Evolutionary conservation across 2,797 vertebrate species (phyloP).

Genomic region (Capromys pilorides): DNA sequence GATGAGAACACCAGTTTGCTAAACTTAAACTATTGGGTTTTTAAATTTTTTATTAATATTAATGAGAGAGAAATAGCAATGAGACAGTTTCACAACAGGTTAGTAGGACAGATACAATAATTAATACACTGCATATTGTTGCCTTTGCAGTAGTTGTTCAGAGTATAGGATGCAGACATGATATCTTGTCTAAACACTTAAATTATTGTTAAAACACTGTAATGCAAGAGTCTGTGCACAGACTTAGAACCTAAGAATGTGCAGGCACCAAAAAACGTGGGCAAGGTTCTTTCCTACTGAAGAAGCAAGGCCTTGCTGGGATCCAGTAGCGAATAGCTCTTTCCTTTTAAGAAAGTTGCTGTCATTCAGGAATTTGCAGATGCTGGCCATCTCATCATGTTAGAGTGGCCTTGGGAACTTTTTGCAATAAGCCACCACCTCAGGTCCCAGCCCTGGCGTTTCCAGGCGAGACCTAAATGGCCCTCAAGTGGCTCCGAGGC

Average conservation of each 20-base stretch:
- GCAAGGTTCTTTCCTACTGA: background rate
- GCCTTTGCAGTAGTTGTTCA: no score
- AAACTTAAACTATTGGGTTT: background rate
- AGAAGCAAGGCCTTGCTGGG: background rate
- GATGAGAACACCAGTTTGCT: constrained; percentile 17
- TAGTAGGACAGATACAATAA: no score
- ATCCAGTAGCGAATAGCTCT: background rate
- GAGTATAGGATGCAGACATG: no score
- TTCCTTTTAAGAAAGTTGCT: background rate
- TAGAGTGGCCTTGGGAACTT: background rate
- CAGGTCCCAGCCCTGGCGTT: background rate
- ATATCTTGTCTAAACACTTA: background rate
- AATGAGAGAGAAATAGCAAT: no score
- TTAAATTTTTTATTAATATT: no score
- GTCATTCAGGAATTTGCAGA: background rate
- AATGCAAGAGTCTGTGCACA: background rate
- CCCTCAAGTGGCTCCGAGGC: background rate
- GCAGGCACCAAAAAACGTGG: background rate
- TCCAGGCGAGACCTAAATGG: background rate
- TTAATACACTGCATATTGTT: no score
- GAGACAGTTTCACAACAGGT: no score
- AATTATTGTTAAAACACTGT: constrained; percentile 32
- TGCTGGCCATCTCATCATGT: background rate
- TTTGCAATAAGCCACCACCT: background rate
- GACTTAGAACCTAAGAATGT: background rate